phyloP scores from a whole-genome alignment of 2,113 vertebrate species.

The Rafetus swinhoei region DNA sequence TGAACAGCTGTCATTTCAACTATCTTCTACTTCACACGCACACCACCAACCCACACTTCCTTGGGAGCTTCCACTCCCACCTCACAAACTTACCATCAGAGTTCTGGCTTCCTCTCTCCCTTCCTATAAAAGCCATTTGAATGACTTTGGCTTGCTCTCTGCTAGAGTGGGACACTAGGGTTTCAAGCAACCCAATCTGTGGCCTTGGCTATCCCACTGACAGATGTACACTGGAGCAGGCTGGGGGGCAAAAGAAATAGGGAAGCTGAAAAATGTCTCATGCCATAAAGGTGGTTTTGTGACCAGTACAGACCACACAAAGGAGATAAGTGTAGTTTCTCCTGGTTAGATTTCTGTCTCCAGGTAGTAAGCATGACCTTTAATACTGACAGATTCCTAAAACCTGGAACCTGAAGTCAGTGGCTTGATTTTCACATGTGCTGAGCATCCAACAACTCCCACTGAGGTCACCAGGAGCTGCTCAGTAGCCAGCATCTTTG shows the following conservation, averaged over 20 bases:
- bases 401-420: background rate
- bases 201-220: background rate
- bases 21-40: background rate
- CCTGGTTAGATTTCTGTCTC: background rate
- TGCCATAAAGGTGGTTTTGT: background rate
- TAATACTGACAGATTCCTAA: background rate
- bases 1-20: background rate
- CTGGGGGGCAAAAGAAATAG: background rate
- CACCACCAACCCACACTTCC: background rate
- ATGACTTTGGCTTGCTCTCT: background rate
- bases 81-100: background rate
- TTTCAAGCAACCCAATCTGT: background rate
- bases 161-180: background rate
- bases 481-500: background rate
- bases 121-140: background rate
- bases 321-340: background rate
- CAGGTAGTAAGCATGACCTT: background rate
- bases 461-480: background rate
- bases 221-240: background rate
- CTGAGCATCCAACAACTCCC: background rate
- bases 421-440: background rate
- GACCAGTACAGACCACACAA: background rate
- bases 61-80: background rate
- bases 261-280: background rate
- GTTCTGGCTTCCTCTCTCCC: background rate